Conservation (phyloP, 2,888 invertebrate genomes). For the Chaitophorus viminalis region DNA sequence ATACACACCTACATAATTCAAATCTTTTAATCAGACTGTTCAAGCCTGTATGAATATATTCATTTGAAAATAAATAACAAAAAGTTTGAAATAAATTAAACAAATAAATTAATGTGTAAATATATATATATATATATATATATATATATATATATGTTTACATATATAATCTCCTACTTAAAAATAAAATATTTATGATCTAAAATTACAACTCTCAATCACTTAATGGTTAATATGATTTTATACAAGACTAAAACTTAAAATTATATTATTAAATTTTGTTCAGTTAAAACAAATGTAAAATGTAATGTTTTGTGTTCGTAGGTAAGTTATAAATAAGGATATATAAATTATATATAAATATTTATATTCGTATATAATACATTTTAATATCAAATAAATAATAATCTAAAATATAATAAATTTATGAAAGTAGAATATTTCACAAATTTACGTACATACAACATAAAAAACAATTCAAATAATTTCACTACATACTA, state of each 20-base stretch:
- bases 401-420: constrained; percentile 30
- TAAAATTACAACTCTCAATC: constrained; percentile 7
- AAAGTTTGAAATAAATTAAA: constrained; percentile 42
- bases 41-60: not conserved
- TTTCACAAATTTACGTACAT: not conserved
- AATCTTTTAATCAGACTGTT: not conserved
- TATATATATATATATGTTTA: not conserved
- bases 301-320: constrained; percentile 20
- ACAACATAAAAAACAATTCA: constrained; percentile 15
- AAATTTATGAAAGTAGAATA: constrained; percentile 25
- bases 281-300: constrained; percentile 16
- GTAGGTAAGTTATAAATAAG: not conserved
- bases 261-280: constrained; percentile 17
- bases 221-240: constrained; percentile 22
- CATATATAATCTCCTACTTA: constrained; percentile 33
- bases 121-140: constrained; percentile 6
- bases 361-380: not conserved
- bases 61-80: not conserved
- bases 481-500: constrained; percentile 11
- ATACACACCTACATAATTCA: not conserved
- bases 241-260: constrained; percentile 39
- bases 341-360: constrained; percentile 2
- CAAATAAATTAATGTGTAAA: too few relatives aligned
- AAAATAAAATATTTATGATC: constrained; percentile 41
- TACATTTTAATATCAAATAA: not conserved